Conservation (phyloP, 2,888 invertebrate species). For the Melieria omissa region DNA sequence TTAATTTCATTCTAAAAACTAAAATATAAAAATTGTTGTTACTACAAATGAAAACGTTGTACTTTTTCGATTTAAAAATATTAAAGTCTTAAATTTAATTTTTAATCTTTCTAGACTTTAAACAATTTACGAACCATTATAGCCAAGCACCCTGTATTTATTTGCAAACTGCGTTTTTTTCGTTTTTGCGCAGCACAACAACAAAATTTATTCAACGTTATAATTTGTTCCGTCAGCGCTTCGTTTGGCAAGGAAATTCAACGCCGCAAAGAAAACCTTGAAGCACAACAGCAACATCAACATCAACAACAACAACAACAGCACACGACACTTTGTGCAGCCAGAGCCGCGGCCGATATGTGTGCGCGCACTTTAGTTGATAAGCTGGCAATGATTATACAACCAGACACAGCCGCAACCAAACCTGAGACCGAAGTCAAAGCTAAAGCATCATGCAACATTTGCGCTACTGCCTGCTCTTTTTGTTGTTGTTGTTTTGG, state of each 20-base stretch:
- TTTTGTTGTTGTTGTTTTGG: no score
- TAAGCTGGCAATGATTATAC: no score
- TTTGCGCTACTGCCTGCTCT: background rate
- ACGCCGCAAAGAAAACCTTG: constrained; percentile 17
- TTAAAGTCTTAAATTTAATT: no score
- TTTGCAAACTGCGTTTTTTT: background rate
- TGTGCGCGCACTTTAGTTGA: no score
- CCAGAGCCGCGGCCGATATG: no score
- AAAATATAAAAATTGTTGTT: background rate
- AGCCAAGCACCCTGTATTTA: no score
- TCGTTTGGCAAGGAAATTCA: constrained; percentile 11
- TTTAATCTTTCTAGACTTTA: no score
- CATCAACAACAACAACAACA: background rate
- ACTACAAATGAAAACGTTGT: background rate
- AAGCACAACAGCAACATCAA: background rate
- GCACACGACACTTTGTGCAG: background rate
- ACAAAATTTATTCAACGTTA: background rate
- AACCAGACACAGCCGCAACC: background rate
- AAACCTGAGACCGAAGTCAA: background rate
- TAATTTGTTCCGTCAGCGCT: constrained; percentile 5
- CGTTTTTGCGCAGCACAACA: background rate
- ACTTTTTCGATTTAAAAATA: no score
- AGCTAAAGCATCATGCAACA: constrained; percentile 10
- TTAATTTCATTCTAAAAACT: no score
- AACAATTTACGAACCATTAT: no score